Conservation (phyloP, 2,113 vertebrate genomes). For the Megatriorchis doriae region DNA sequence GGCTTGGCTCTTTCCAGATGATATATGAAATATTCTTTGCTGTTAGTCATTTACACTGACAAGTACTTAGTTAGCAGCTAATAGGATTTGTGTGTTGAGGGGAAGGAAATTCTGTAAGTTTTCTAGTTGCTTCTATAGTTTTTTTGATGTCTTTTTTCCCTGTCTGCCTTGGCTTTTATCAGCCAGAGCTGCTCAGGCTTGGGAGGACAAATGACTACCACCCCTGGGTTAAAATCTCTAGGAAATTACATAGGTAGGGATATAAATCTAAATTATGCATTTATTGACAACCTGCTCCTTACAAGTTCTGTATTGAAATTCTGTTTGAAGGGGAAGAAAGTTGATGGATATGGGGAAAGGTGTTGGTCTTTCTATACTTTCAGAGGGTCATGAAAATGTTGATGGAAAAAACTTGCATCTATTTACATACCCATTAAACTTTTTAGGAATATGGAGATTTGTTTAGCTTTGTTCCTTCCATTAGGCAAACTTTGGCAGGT, state of each 20-base stretch:
- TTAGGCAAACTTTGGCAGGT: not conserved
- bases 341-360: not conserved
- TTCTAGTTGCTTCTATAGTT: not conserved
- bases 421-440: not conserved
- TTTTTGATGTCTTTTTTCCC: not conserved
- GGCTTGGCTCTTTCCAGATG: slow-evolving; percentile 49
- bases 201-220: not conserved
- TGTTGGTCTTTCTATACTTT: not conserved
- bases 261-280: not conserved
- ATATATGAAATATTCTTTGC: slow-evolving; percentile 26
- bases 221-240: not conserved
- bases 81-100: not conserved
- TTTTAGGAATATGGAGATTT: not conserved
- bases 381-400: not conserved
- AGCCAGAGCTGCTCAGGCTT: not conserved
- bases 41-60: slow-evolving; percentile 53
- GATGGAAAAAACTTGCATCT: not conserved
- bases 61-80: slow-evolving; percentile 1
- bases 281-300: not conserved
- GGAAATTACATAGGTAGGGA: not conserved
- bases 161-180: not conserved
- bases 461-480: not conserved
- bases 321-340: not conserved
- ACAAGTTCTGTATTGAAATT: not conserved
- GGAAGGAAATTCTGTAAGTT: not conserved